phyloP scores from a whole-genome alignment of 23 tunicate genomes.

The Botrylloides violaceus region DNA sequence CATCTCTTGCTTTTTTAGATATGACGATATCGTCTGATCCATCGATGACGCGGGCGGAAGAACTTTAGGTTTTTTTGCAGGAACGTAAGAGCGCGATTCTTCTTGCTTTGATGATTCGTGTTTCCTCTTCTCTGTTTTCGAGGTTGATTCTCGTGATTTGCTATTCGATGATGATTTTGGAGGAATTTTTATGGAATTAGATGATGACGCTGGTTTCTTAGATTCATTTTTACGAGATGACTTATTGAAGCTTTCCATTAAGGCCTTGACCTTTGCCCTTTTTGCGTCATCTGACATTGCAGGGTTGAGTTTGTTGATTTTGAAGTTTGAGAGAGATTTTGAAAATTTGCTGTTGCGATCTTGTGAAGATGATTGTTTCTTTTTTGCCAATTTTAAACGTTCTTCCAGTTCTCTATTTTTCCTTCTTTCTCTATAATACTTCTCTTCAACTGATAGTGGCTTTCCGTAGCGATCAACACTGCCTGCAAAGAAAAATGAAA shows the following conservation, averaged over 20 bases:
- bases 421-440: conserved; percentile 48
- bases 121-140: not conserved
- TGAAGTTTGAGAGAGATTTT: conserved; percentile 10
- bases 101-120: not conserved
- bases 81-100: not conserved
- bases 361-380: not conserved
- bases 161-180: not conserved
- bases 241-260: conserved; percentile 57
- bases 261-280: conserved; percentile 46
- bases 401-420: conserved; percentile 64
- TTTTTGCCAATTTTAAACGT: conserved; percentile 21
- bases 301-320: conserved; percentile 50
- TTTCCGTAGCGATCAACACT: conserved; percentile 5
- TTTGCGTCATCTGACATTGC: conserved; percentile 60
- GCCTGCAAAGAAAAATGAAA: not conserved
- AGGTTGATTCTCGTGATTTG: not conserved
- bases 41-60: not conserved
- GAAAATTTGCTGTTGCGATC: too few species aligned
- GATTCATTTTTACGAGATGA: not conserved
- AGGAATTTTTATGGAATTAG: not conserved
- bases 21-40: not conserved
- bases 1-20: not conserved
- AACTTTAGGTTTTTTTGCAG: not conserved
- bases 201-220: not conserved
- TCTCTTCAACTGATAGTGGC: conserved; percentile 32